Base-by-base conservation (phyloP, 2,113 vertebrate genomes). In the Tretioscincus oriximinensis region DNA sequence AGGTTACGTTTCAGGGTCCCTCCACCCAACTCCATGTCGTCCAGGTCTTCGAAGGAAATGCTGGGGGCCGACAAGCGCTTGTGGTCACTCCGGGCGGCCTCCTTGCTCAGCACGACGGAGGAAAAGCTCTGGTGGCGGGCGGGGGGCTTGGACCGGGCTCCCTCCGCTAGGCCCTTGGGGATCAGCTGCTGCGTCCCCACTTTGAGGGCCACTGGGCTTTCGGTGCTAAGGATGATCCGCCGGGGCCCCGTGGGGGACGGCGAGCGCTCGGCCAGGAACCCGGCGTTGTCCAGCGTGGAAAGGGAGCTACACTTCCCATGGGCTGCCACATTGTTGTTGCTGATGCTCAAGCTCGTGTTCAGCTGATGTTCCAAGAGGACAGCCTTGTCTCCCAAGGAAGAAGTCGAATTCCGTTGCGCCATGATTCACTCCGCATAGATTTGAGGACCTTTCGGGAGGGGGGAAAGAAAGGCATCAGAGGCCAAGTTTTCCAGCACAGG, bases 171-270 rank as follows among this genome's bases (percentile, higher is more conserved):
- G 88, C 88, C 93, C 47, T 90, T 96, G 21, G 98, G 98, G 79
- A 99, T 99, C 66, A 99, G 90, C 94, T 99, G 98, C 47, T 96
- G 93, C 0, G 94, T 96, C 18, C 98, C 97, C 78, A 94, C 75
- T 88, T 96, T 97, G 20, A 90, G 92, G 0, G 97, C 96, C 0
- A 89, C 97, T 0, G 95, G 90, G 84, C 97, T 97, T 22, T 96
- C 84, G 0, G 97, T 98, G 94, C 97, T 99, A 66, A 99, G 92
- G 63, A 98, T 0, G 20, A 97, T 58, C 3, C 80, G 86, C 1
- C 21, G 91, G 0, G 89, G 83, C 28, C 87, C 86, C 0, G 82
- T 47, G 1, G 81, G 47, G 7, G 91, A 21, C 0, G 31, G 84
- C 0, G 47, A 85, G 21, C 28, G 10, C 31, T 88, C 73, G 0